phyloP scores from a whole-genome alignment of 2,113 vertebrate species.

The Anser brachyrhynchus region DNA sequence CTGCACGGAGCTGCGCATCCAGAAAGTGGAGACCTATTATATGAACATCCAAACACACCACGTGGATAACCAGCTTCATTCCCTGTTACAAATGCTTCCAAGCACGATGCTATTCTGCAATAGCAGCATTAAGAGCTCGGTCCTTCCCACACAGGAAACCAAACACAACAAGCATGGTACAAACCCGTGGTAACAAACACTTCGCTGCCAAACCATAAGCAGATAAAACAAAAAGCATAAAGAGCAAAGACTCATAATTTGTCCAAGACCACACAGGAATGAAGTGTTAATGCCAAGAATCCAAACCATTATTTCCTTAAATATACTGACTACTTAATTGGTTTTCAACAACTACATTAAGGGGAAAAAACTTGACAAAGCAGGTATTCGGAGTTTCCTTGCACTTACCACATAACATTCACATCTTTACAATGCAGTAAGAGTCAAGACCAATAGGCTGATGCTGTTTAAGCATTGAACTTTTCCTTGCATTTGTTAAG shows the following conservation, averaged over 20 bases:
- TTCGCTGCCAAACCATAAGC: neutral
- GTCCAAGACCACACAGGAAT: neutral
- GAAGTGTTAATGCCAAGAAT: neutral
- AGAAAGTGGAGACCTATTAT: neutral
- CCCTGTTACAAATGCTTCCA: neutral
- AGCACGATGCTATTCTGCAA: neutral
- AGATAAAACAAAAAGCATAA: neutral
- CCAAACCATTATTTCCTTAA: neutral
- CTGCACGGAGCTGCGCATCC: neutral
- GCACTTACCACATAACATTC: neutral
- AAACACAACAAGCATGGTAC: neutral
- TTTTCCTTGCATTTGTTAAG: neutral
- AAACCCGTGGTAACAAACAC: fast-evolving
- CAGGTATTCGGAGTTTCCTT: neutral
- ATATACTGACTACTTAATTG: neutral
- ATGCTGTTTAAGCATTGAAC: neutral
- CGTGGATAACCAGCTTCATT: neutral
- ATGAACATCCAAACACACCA: neutral
- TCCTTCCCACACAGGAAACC: neutral
- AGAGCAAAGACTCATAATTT: neutral
- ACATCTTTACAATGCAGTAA: neutral
- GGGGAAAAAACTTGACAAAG: neutral
- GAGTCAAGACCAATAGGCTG: neutral
- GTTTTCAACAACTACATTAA: neutral
- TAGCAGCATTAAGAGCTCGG: neutral